Evolutionary conservation across 2,797 vertebrate genomes (phyloP), one percentile per base, ranked within the genome.

Genomic region (Chloroceryle amazona): DNA sequence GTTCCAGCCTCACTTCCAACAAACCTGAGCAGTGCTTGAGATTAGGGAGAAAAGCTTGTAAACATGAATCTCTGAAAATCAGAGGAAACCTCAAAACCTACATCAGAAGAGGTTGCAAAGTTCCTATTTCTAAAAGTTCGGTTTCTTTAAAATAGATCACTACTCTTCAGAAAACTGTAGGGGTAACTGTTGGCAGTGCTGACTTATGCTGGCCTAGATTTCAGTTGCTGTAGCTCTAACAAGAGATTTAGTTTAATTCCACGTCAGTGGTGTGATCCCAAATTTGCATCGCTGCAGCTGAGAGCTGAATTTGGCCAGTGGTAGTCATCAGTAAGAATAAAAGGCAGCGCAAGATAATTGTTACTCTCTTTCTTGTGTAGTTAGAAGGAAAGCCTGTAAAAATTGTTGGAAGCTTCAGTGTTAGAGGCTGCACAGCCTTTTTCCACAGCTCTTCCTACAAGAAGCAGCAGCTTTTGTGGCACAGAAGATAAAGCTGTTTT

Each of bases 141-240:
- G 0, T 92, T 90, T 92, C 42, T 97, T 89, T 92, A 85, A 76
- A 94, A 88, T 55, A 90, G 87, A 95, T 95, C 91, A 78, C 96
- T 90, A 94, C 70, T 94, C 81, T 94, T 90, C 87, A 86, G 85
- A 95, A 91, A 95, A 79, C 75, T 62, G 89, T 51, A 37, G 80
- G 80, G 83, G 92, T 80, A 79, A 93, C 93, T 94, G 87, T 96
- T 91, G 88, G 86, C 90, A 92, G 84, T 90, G 91, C 87, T 95
- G 95, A 93, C 89, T 96, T 94, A 28, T 8, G 55, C 80, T 96
- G 96, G 85, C 91, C 94, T 95, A 95, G 88, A 95, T 97, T 96
- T 80, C 88, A 88, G 41, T 86, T 14, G 19, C 88, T 71, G 37
- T 92, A 73, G 80, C 85, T 95, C 76, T 93, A 89, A 81, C 88